Evolutionary conservation across 2,113 vertebrate genomes (phyloP), one percentile per base, ranked within the genome.

Genomic region (Pelecanoides urinatrix): DNA sequence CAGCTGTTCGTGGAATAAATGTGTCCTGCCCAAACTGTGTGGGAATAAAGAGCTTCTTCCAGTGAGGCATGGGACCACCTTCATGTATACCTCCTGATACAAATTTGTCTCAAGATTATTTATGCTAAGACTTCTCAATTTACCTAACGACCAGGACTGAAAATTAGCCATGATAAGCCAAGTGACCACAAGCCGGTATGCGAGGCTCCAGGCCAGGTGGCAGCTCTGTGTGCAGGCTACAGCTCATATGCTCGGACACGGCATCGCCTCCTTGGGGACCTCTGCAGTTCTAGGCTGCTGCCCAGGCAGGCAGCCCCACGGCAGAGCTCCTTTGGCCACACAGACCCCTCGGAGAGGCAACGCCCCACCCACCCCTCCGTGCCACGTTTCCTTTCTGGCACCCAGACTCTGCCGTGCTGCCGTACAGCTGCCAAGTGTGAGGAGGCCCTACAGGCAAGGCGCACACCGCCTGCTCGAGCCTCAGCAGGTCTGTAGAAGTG

Each of bases 1-100:
- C 94, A 96, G 94, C 72, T 95, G 92, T 92, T 83, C 47, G 52
- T 83, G 56, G 21, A 86, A 82, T 68, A 91, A 92, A 88, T 3
- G 20, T 15, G 19, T 70, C 38, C 87, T 88, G 71, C 38, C 38
- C 63, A 79, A 90, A 76, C 26, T 25, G 27, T 9, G 22, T 36
- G 63, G 67, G 78, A 88, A 88, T 50, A 50, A 86, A 86, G 55
- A 88, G 29, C 42, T 86, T 65, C 74, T 81, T 85, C 55, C 63
- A 83, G 16, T 11, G 23, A 90, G 36, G 25, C 50, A 50, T 1
- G 3, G 10, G 56, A 34, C 70, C 55, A 75, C 26, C 15, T 73
- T 80, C 45, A 23, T 2, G 3, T 36, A 36, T 14, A 62, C 23
- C 20, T 76, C 78, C 63, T 30, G 44, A 56, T 22, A 20, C 2